Evolutionary conservation across 92 coral and sea anemone species (phyloP).

Genomic region (Phymanthus crucifer): DNA sequence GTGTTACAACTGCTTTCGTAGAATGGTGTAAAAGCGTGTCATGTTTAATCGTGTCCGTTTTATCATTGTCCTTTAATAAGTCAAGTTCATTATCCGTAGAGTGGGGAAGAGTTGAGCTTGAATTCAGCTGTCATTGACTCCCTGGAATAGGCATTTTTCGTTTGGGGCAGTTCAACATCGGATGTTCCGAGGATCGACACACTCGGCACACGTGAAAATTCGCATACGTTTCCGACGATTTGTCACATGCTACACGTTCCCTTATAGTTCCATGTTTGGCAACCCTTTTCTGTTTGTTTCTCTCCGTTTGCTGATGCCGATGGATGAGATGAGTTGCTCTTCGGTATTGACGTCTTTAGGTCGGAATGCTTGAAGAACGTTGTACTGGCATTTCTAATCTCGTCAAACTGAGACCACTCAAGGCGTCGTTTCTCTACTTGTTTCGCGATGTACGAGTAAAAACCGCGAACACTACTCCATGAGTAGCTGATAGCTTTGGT

Average conservation of each 20-base stretch:
- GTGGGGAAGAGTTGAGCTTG: not conserved
- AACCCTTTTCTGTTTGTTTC: not conserved
- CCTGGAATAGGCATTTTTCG: constrained; percentile 35
- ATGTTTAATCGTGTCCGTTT: not conserved
- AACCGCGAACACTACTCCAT: not conserved
- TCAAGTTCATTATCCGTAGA: constrained; percentile 24
- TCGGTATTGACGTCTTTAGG: not conserved
- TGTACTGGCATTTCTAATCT: not conserved
- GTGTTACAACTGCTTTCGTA: constrained; percentile 21
- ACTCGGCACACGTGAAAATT: constrained; percentile 4
- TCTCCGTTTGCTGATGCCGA: not conserved
- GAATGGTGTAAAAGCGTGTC: constrained; percentile 14
- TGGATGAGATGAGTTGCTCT: not conserved
- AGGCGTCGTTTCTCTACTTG: not conserved
- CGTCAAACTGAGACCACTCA: not conserved
- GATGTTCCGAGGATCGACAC: constrained; percentile 9
- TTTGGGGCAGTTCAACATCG: constrained; percentile 37
- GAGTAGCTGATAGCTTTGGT: not conserved
- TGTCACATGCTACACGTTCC: constrained; percentile 29
- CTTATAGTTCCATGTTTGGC: constrained; percentile 37
- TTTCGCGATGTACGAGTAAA: not conserved
- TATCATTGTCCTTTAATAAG: constrained; percentile 18
- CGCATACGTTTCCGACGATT: constrained; percentile 16
- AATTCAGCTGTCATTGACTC: constrained; percentile 14
- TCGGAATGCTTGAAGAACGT: not conserved